These are phyloP conservation scores for Allacma fusca DNA, from an alignment of 2,888 invertebrate genomes.

Conservation along the genomic window DNA sequence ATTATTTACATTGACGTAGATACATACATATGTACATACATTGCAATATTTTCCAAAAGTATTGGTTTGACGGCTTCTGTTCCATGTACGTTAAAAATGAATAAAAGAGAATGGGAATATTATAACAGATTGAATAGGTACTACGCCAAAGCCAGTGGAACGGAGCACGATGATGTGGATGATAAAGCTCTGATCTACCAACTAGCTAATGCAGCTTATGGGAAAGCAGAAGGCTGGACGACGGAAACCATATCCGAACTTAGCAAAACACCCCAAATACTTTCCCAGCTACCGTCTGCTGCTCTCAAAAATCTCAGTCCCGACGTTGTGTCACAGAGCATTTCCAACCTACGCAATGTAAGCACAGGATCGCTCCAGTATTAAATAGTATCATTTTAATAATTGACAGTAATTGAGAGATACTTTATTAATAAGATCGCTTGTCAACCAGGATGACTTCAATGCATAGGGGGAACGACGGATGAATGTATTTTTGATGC, in stretches of 20 bases:
- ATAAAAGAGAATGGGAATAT: not conserved
- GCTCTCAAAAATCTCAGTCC: conserved; percentile 49
- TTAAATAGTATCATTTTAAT: no score
- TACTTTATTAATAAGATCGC: no score
- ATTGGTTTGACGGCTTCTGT: no score
- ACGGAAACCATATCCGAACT: conserved; percentile 39
- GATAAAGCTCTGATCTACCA: conserved; percentile 57
- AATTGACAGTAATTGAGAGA: no score
- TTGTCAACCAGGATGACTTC: no score
- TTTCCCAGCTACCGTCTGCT: conserved; percentile 49
- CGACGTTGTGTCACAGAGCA: conserved; percentile 43
- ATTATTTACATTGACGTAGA: no score
- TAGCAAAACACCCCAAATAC: conserved; percentile 37
- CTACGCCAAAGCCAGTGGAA: conserved; percentile 45
- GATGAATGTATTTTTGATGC: no score
- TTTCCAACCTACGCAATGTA: conserved; percentile 48
- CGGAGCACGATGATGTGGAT: conserved; percentile 55
- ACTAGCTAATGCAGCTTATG: conserved; percentile 53
- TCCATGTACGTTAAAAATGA: not conserved
- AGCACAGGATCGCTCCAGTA: conserved; percentile 23
- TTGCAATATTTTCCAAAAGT: no score
- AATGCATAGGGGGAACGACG: no score
- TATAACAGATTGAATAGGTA: conserved; percentile 42
- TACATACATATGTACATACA: no score
- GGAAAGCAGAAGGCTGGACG: conserved; percentile 51